Percentiles rank a stretch among this genome's conserved stretches.
Conservation (phyloP, 53 echinoderm and acorn worm genomes). For the Paracentrotus lividus region DNA sequence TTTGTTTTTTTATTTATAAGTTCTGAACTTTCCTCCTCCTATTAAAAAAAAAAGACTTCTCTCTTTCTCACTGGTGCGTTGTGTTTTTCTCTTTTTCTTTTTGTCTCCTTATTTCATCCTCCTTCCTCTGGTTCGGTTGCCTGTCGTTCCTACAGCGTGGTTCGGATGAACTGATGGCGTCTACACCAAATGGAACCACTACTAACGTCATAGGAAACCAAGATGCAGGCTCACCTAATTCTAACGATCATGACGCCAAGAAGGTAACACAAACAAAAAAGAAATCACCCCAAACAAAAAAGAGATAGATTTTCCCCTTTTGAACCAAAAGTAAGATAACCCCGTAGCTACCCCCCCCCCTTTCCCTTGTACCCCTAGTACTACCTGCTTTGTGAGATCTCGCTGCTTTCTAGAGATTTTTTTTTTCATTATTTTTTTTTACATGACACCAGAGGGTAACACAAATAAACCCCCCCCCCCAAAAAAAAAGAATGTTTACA, state of each 20-base stretch:
- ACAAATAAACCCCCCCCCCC: too few relatives aligned
- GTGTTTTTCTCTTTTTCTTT: conserved; percentile 74
- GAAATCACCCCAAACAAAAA: conserved; percentile 28
- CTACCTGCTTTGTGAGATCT: conserved; percentile 14
- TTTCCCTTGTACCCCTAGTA: neutral
- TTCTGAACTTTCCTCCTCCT: conserved; percentile 65
- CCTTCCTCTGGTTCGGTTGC: conserved; percentile 70
- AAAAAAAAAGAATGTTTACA: too few relatives aligned
- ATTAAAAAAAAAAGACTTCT: conserved; percentile 61
- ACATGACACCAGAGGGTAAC: too few relatives aligned
- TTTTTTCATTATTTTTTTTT: neutral
- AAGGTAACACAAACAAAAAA: conserved; percentile 61
- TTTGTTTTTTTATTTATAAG: conserved; percentile 67
- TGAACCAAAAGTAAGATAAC: conserved; percentile 15
- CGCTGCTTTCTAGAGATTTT: neutral
- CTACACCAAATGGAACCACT: conserved; percentile 69
- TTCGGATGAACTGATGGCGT: conserved; percentile 67
- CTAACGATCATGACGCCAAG: conserved; percentile 71
- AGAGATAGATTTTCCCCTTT: neutral
- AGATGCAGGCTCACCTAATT: conserved; percentile 69
- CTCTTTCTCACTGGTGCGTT: conserved; percentile 74
- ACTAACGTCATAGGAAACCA: conserved; percentile 66
- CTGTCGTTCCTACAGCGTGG: conserved; percentile 70
- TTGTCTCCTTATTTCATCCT: conserved; percentile 69
- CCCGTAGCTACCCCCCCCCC: conserved; percentile 34